Conservation (phyloP, 1,140 invertebrate genomes). For the Phymastichus coffea region DNA sequence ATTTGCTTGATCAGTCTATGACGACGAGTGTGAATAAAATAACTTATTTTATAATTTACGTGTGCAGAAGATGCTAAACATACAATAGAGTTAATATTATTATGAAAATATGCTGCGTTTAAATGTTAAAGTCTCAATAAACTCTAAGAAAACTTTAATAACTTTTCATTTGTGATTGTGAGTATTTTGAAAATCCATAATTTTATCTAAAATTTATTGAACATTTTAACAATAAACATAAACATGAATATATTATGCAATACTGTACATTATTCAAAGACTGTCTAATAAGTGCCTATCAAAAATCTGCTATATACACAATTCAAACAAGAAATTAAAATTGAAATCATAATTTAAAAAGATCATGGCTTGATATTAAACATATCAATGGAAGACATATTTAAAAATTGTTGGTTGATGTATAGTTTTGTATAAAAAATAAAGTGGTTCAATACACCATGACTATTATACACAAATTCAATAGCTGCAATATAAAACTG, state of each 20-base stretch:
- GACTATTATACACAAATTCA: slow-evolving; percentile 17
- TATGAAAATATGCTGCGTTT: slow-evolving; percentile 13
- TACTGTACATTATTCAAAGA: slow-evolving; percentile 19
- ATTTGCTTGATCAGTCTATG: slow-evolving; percentile 26
- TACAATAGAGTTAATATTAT: too few species aligned
- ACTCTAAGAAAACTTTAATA: too few species aligned
- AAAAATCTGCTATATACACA: slow-evolving; percentile 15
- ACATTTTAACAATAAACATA: slow-evolving; percentile 2
- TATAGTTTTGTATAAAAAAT: slow-evolving; percentile 24
- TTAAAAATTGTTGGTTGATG: slow-evolving; percentile 4
- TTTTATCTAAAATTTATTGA: not conserved
- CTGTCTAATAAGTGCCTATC: not conserved
- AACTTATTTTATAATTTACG: slow-evolving; percentile 7
- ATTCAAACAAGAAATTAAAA: slow-evolving; percentile 9
- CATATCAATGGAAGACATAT: slow-evolving; percentile 18
- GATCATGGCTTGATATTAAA: not conserved
- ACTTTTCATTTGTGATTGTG: too few species aligned
- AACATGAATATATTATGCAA: not conserved
- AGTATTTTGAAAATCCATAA: too few species aligned
- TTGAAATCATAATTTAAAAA: slow-evolving; percentile 2
- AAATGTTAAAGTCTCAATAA: too few species aligned
- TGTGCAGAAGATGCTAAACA: too few species aligned
- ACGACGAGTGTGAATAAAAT: slow-evolving; percentile 1
- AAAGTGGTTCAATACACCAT: slow-evolving; percentile 8
- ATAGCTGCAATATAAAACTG: slow-evolving; percentile 12